Evolutionary conservation across 2,888 invertebrate species (phyloP).

Genomic region (Lottia gigantea): DNA sequence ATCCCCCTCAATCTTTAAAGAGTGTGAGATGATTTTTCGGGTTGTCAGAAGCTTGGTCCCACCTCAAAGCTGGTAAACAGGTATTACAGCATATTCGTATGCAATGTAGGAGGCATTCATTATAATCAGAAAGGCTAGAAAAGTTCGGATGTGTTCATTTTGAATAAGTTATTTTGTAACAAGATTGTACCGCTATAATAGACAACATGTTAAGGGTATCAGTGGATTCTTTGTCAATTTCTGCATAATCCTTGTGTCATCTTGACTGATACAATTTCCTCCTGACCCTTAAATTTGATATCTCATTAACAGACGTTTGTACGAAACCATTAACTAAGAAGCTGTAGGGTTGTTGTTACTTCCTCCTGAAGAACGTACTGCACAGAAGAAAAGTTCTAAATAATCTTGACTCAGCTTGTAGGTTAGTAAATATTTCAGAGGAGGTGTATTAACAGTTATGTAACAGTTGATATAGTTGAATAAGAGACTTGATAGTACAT

Average conservation of each 20-base stretch:
- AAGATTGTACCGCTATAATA: background rate
- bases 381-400: background rate
- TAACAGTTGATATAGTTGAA: background rate
- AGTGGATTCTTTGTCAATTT: background rate
- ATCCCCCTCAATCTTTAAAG: background rate
- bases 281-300: background rate
- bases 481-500: background rate
- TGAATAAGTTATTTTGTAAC: background rate
- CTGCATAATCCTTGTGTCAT: background rate
- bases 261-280: background rate
- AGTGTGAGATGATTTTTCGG: background rate
- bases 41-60: background rate
- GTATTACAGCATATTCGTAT: background rate
- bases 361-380: background rate
- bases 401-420: constrained; percentile 4
- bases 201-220: background rate
- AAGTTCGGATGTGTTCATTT: background rate
- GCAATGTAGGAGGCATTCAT: background rate
- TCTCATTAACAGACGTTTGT: constrained; percentile 1
- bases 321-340: background rate
- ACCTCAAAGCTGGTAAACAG: background rate
- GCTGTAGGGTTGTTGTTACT: constrained; percentile 1
- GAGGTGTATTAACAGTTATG: background rate
- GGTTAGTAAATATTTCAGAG: background rate
- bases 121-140: background rate